Evolutionary conservation across 2,888 invertebrate genomes (phyloP), one percentile per base, ranked within the genome.

Genomic region (Prenolepis imparis): DNA sequence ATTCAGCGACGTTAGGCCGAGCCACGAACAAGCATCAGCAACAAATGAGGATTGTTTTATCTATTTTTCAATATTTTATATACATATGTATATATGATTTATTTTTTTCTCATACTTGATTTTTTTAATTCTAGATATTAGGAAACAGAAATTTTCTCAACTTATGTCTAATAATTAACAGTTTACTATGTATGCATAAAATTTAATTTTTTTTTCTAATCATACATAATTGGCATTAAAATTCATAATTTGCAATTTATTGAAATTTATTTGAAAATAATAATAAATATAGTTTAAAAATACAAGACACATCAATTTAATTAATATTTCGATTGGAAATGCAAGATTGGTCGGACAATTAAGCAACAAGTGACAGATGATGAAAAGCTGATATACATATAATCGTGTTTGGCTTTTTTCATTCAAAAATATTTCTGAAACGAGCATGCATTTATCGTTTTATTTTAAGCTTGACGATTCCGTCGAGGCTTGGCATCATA

Each of bases 1-100:
- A 89, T 87, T 87, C 81, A 87, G 41, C 18, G 68, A 55, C 12
- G 15, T 67, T 83, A 67, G 66, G 61, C 67, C n/a, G 39, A 83
- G 11, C 1, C 32, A 41, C 18, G 68, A 41, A 4, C 55, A 44
- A 44, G 28, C 39, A 36, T 18, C 15, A 41, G 18, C 24, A 72
- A 77, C 28, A 77, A 77, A 57, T n/a, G n/a, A 15, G 3, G 12
- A 21, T 0, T 48, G 18, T 74, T 74, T 36, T 48, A 8, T 44
- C 9, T 1, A 74, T 48, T 74, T 64, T 64, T 74, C 2, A 3
- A 44, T 8, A 32, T 74, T 63, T 64, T 36, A 48, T 21, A 8
- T 32, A 36, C 4, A 5, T 36, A 36, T 36, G 28, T 28, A 32
- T 36, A 36, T 36, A 36, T 11, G 0, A 44, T 48, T 48, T 48